Base-by-base conservation (phyloP, 2,888 invertebrate genomes). In the Portevinia maculata region DNA sequence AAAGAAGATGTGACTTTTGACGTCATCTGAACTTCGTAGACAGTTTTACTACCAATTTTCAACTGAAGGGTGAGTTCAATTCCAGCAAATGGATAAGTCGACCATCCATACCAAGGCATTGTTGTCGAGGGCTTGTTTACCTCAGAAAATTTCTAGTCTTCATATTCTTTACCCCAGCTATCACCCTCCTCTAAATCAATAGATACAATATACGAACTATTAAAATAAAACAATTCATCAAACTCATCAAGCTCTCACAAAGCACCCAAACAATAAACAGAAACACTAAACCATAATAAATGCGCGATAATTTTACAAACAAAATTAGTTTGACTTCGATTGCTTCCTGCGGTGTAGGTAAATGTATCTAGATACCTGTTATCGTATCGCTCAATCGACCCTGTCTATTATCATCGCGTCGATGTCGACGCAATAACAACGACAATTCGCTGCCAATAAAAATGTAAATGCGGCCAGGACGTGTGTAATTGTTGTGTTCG, bases 401-500 rank as follows among this genome's bases (percentile, higher is more conserved):
- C 41, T 19, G 15, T 41, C 3, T 30, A 30, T 39, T 13, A n/a
- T 13, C 19, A 3, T 15, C 32, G 19, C 57, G 39, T 34, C 55
- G 24, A n/a, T n/a, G 46, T 46, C 24, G 17, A 8, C 13, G n/a
- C n/a, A n/a, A n/a, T n/a, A 41, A 69, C 59, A 52, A 21, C 44
- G 57, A 53, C 74, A 75, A 75, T 59, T 75, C 52, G 52, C 24
- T 75, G 67, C 34, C 74, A 75, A 75, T 75, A 75, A 75, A 75
- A 67, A n/a, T 75, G 74, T 75, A 75, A 75, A 75, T 75, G 67
- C 65, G 52, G 44, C 65, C 59, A 75, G 65, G 74, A 75, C 74
- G 55, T 74, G 74, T 75, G 74, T 75, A 75, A 75, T 75, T 75
- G 67, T 53, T 75, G 59, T 75, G 53, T 75, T 75, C 74, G 34